These are phyloP conservation scores for Florisuga fusca DNA, from an alignment of 2,797 vertebrate species.

Conservation along the genomic window DNA sequence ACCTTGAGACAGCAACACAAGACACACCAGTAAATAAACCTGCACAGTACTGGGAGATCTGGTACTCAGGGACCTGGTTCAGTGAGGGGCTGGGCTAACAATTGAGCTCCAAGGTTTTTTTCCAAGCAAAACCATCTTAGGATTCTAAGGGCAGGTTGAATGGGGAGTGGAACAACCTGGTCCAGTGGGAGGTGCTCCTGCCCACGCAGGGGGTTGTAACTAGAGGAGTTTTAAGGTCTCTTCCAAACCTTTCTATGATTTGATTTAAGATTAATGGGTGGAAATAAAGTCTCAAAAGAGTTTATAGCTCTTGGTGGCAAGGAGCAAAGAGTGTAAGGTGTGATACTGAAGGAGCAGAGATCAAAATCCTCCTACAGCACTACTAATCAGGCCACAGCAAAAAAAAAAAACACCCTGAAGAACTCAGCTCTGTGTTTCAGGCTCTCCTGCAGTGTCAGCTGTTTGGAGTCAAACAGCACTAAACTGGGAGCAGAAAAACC, in stretches of 20 bases:
- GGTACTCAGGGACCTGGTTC: too few species aligned
- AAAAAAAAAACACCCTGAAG: background rate
- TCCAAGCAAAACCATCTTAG: too few species aligned
- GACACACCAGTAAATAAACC: background rate
- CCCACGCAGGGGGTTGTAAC: too few species aligned
- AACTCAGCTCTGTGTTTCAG: fast-evolving
- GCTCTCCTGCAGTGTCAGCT: background rate
- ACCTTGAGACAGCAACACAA: background rate
- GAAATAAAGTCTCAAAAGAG: background rate
- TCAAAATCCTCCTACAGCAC: background rate
- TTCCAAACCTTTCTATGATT: too few species aligned
- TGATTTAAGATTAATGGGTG: fast-evolving
- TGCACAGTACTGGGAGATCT: too few species aligned
- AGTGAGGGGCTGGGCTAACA: too few species aligned
- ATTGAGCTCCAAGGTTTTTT: too few species aligned
- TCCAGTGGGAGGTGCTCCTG: too few species aligned
- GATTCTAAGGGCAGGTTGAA: too few species aligned
- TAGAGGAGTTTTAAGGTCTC: too few species aligned
- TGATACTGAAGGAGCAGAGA: fast-evolving
- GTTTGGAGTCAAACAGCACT: background rate
- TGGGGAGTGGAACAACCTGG: too few species aligned
- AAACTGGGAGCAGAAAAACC: background rate
- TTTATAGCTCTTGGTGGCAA: background rate
- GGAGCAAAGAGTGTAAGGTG: background rate
- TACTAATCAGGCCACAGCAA: background rate